A percentile compares a stretch with the other conserved stretches of the same genome.
These are phyloP conservation scores for Ciona savignyi DNA, from an alignment of 23 tunicate genomes.

Conservation along the genomic window DNA sequence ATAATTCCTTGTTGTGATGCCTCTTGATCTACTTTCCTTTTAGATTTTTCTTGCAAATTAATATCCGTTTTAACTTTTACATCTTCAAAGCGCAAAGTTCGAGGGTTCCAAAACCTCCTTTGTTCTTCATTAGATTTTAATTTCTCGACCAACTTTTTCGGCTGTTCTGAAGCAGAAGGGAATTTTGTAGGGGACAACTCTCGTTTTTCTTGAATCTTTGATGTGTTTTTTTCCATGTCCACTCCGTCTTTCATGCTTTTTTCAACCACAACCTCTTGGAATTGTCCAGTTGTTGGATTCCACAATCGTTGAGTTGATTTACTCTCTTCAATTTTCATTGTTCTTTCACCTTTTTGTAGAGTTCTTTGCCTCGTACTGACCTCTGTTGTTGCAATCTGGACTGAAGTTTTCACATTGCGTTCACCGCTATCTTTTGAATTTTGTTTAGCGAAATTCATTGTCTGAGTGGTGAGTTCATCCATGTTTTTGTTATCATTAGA, in stretches of 20 bases:
- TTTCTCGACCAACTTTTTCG: too few relatives aligned
- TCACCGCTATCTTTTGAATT: not conserved
- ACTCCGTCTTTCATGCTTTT: not conserved
- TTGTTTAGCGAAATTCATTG: not conserved
- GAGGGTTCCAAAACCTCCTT: too few relatives aligned
- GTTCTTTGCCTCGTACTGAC: not conserved
- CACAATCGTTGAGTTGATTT: not conserved
- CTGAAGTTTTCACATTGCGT: not conserved
- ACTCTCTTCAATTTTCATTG: conserved; percentile 3
- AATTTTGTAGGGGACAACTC: too few relatives aligned
- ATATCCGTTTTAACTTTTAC: too few relatives aligned
- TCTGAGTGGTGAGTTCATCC: not conserved
- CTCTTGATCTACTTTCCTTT: too few relatives aligned
- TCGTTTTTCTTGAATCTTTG: too few relatives aligned
- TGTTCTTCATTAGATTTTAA: too few relatives aligned
- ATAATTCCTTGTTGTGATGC: too few relatives aligned
- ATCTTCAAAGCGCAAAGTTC: too few relatives aligned
- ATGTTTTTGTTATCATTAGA: too few relatives aligned
- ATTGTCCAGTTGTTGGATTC: conserved; percentile 18
- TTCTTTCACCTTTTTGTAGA: conserved; percentile 3
- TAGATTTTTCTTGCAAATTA: too few relatives aligned
- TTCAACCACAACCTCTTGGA: conserved; percentile 12
- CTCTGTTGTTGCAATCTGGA: conserved; percentile 3
- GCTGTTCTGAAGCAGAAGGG: too few relatives aligned
- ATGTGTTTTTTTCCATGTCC: not conserved